phyloP scores from a whole-genome alignment of 2,113 vertebrate species.

The Eulemur rufifrons region DNA sequence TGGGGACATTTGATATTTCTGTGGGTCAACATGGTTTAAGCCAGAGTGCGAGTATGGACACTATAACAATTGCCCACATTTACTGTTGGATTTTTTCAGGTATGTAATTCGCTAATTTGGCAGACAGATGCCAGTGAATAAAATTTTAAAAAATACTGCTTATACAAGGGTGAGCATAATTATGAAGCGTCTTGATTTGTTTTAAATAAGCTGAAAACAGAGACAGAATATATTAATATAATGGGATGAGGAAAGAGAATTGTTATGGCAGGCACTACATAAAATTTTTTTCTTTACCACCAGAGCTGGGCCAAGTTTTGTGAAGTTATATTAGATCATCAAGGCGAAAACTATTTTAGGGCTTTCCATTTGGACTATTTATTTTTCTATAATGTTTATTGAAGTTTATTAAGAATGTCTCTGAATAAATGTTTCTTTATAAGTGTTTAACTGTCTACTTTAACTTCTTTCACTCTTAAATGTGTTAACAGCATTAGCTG shows the following conservation, averaged over 20 bases:
- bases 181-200: no score
- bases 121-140: not conserved
- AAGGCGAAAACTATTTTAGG: not conserved
- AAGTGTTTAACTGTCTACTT: not conserved
- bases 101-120: not conserved
- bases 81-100: not conserved
- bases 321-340: not conserved
- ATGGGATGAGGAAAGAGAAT: not conserved
- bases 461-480: not conserved
- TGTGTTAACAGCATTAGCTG: not conserved
- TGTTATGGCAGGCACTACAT: not conserved
- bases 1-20: not conserved
- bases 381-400: not conserved
- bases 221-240: not conserved
- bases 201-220: not conserved
- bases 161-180: not conserved
- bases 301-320: not conserved
- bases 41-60: no score
- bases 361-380: not conserved
- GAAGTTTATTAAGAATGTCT: not conserved
- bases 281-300: not conserved
- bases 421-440: not conserved
- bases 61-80: not conserved
- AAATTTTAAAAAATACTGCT: not conserved
- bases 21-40: not conserved